Percentiles rank a stretch among this genome's conserved stretches.
Evolutionary conservation across 1,140 invertebrate genomes (phyloP).

Genomic region (Lordiphosa collinella): DNA sequence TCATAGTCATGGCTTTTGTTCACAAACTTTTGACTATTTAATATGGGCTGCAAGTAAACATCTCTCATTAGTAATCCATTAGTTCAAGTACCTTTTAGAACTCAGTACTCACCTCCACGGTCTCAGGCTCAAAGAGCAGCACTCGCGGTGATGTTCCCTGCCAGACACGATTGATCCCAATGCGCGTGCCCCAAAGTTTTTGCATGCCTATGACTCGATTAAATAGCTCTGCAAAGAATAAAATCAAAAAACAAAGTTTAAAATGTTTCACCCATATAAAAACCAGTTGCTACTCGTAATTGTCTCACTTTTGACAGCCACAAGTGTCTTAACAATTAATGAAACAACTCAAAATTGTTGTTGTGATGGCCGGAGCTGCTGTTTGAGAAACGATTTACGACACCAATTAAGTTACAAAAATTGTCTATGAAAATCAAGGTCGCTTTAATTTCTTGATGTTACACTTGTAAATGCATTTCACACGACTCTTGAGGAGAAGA

Average conservation of each 20-base stretch:
- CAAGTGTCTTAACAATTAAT: constrained; percentile 9
- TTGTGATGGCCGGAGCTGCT: constrained; percentile 1
- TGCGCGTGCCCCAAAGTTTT: constrained; percentile 80
- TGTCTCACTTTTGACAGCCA: constrained; percentile 4
- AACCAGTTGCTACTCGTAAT: constrained; percentile 42
- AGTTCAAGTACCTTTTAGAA: neutral
- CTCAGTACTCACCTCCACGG: constrained; percentile 74
- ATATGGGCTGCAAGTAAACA: constrained; percentile 81
- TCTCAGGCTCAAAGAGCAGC: constrained; percentile 80
- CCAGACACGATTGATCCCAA: constrained; percentile 81
- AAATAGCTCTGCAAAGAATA: constrained; percentile 79
- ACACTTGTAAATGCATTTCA: constrained; percentile 42
- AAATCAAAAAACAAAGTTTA: constrained; percentile 11
- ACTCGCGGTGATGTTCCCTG: constrained; percentile 80
- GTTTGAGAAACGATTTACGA: constrained; percentile 46
- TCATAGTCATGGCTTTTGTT: constrained; percentile 87
- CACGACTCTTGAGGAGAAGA: neutral
- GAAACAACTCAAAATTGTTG: neutral
- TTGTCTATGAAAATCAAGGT: constrained; percentile 23
- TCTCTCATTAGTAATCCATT: neutral
- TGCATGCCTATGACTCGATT: constrained; percentile 80
- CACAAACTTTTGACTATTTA: constrained; percentile 86
- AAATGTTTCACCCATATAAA: neutral
- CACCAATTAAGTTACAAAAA: constrained; percentile 26
- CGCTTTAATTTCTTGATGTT: constrained; percentile 50